Evolutionary conservation across 2,888 invertebrate species (phyloP).

Genomic region (Zaprionus lineosus): DNA sequence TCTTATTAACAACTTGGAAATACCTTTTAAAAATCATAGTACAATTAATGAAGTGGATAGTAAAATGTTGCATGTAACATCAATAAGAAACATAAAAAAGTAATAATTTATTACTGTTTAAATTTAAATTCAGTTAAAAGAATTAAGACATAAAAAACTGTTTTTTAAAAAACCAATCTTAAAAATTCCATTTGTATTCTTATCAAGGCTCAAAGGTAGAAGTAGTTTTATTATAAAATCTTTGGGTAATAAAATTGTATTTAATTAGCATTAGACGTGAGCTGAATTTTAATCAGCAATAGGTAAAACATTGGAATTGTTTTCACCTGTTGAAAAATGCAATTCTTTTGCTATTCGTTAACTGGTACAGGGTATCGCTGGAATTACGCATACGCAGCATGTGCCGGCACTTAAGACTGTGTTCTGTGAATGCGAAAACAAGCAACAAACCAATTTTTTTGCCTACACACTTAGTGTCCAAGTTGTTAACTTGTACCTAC

Average conservation of each 20-base stretch:
- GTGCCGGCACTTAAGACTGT: slow-evolving; percentile 67
- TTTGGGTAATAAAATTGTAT: neutral
- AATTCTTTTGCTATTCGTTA: neutral
- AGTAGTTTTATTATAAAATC: too few relatives aligned
- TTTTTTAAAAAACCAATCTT: too few relatives aligned
- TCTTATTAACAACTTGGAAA: neutral
- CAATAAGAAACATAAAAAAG: too few relatives aligned
- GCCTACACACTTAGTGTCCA: slow-evolving; percentile 51
- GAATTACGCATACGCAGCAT: slow-evolving; percentile 68
- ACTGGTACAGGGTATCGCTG: slow-evolving; percentile 34
- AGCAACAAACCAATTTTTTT: slow-evolving; percentile 51
- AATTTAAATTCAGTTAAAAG: too few relatives aligned
- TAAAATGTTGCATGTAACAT: too few relatives aligned
- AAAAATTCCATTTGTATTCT: too few relatives aligned
- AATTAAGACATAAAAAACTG: too few relatives aligned
- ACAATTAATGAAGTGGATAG: too few relatives aligned
- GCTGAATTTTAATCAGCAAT: too few relatives aligned
- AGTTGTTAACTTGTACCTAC: slow-evolving; percentile 18
- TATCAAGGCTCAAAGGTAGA: too few relatives aligned
- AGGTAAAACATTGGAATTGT: neutral
- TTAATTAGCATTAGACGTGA: slow-evolving; percentile 21
- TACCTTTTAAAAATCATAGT: slow-evolving; percentile 24
- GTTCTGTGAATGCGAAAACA: slow-evolving; percentile 38
- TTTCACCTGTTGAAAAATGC: neutral
- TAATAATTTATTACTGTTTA: too few relatives aligned